A percentile compares a stretch with the other conserved stretches of the same genome.
These are phyloP conservation scores for Phymorhynchus buccinoides DNA, from an alignment of 1,140 invertebrate genomes.

Conservation along the genomic window DNA sequence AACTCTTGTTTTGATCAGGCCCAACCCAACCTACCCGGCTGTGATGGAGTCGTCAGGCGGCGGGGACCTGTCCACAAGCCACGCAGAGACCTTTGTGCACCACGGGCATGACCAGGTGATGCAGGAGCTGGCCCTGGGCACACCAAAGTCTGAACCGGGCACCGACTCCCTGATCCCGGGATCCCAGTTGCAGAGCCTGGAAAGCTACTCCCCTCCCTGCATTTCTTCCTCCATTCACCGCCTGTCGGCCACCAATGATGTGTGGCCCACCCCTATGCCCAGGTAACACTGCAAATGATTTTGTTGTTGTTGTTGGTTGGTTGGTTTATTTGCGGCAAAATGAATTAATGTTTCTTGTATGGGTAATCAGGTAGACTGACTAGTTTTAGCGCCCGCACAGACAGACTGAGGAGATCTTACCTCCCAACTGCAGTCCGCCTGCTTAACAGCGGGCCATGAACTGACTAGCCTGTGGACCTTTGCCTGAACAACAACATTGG, in stretches of 20 bases:
- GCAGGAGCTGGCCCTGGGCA: neutral
- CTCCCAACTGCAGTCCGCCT: too few relatives aligned
- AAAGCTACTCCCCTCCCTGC: neutral
- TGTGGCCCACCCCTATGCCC: constrained; percentile 37
- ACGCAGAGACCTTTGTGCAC: neutral
- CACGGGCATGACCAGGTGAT: neutral
- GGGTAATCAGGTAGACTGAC: too few relatives aligned
- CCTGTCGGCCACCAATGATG: constrained; percentile 28
- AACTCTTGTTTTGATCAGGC: neutral
- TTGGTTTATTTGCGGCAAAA: too few relatives aligned
- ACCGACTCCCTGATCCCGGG: neutral
- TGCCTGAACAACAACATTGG: too few relatives aligned
- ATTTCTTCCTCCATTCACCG: neutral
- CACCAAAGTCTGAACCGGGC: neutral
- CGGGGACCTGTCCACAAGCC: neutral
- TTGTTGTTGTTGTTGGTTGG: too few relatives aligned
- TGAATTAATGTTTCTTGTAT: neutral
- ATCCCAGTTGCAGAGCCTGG: neutral
- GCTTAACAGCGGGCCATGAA: too few relatives aligned
- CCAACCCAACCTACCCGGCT: neutral
- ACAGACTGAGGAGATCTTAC: too few relatives aligned
- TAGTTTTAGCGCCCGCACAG: too few relatives aligned
- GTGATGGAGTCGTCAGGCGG: neutral
- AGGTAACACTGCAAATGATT: constrained; percentile 12
- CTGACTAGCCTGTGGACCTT: too few relatives aligned